phyloP scores from a whole-genome alignment of 2,797 vertebrate genomes.

The Syncerus caffer region DNA sequence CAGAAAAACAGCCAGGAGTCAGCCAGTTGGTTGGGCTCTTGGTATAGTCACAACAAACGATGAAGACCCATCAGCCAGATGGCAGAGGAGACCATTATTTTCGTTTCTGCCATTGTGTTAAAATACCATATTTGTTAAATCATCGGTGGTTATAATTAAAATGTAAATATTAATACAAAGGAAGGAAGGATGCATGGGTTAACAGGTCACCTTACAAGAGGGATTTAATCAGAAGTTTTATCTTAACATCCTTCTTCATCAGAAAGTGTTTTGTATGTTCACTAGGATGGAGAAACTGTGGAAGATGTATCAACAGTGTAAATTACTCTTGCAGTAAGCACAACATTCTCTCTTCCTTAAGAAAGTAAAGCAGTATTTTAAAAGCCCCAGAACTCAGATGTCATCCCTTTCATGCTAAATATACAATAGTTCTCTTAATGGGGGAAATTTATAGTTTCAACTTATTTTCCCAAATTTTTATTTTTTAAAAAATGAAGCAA shows the following conservation, averaged over 20 bases:
- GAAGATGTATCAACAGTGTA: conserved; percentile 34
- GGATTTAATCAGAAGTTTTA: conserved; percentile 47
- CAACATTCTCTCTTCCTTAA: conserved; percentile 77
- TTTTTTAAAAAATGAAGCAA: conserved; percentile 10
- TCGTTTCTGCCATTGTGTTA: neutral
- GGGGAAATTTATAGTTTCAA: neutral
- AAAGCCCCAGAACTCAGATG: neutral
- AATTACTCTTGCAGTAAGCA: conserved; percentile 64
- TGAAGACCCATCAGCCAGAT: neutral
- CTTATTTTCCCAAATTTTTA: conserved; percentile 1
- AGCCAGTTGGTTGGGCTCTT: neutral
- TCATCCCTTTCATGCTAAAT: neutral
- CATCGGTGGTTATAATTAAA: conserved; percentile 1
- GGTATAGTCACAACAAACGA: neutral
- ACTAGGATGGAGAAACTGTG: neutral
- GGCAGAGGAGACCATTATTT: neutral
- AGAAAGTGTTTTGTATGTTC: neutral
- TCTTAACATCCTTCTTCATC: conserved; percentile 23
- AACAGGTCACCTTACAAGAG: neutral
- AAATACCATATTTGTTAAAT: neutral
- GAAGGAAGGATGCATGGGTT: neutral
- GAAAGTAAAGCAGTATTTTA: conserved; percentile 54
- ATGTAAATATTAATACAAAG: conserved; percentile 45
- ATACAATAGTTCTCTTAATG: neutral
- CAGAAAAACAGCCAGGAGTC: neutral